Conservation (phyloP, 2,888 invertebrate species). For the Plebejus anna region DNA sequence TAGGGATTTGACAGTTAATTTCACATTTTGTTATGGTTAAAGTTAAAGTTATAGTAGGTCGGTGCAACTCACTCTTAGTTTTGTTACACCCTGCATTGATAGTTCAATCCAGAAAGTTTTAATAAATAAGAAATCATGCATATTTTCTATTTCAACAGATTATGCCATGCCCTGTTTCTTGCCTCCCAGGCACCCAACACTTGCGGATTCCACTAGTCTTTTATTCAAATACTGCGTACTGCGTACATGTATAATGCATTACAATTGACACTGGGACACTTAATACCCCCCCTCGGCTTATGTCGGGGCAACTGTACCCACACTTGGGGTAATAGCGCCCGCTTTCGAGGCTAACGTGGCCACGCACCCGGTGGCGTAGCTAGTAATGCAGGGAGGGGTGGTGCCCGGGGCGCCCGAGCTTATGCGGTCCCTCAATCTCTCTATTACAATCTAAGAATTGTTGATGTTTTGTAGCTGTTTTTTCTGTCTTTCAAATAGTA, state of each 20-base stretch:
- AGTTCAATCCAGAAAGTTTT: too few species aligned
- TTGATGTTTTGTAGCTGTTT: not conserved
- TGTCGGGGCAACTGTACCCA: not conserved
- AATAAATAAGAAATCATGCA: too few species aligned
- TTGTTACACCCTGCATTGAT: too few species aligned
- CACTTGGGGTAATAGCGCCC: constrained; percentile 10
- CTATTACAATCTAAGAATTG: not conserved
- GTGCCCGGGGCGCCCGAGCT: not conserved
- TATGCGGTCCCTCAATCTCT: not conserved
- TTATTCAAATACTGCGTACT: constrained; percentile 21
- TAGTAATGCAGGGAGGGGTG: too few species aligned
- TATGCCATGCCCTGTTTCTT: not conserved
- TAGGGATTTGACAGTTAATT: too few species aligned
- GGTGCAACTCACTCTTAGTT: too few species aligned
- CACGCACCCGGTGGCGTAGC: not conserved
- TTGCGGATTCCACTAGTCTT: constrained; percentile 7
- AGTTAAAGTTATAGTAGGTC: too few species aligned
- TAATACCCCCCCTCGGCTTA: constrained; percentile 42
- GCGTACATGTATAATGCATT: constrained; percentile 33
- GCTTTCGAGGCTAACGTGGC: constrained; percentile 2
- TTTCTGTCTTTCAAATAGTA: not conserved
- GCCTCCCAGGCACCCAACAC: not conserved
- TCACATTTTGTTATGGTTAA: too few species aligned
- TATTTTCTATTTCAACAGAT: not conserved
- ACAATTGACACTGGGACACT: constrained; percentile 34